Percentiles rank a stretch among this genome's conserved stretches.
Conservation (phyloP, 2,888 invertebrate species). For the Candidula unifasciata region DNA sequence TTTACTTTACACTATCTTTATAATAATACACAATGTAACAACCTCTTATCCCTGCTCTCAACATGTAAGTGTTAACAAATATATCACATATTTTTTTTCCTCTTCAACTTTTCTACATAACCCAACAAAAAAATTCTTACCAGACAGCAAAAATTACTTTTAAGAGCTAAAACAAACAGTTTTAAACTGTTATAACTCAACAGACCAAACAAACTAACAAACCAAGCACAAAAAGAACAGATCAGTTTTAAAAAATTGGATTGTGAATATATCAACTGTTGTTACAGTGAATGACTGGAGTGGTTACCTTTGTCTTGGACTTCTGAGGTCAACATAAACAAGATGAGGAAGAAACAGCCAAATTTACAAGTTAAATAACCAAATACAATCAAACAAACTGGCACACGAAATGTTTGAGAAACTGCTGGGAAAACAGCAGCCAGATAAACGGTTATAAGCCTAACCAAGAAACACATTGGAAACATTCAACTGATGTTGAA, state of each 20-base stretch:
- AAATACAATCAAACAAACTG: background rate
- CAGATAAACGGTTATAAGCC: background rate
- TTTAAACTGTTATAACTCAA: constrained; percentile 13
- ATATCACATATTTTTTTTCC: background rate
- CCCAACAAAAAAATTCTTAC: background rate
- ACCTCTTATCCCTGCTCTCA: constrained; percentile 41
- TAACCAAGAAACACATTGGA: background rate
- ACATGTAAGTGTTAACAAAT: background rate
- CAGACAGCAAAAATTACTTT: constrained; percentile 15
- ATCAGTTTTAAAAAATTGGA: background rate
- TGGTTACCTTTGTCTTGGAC: constrained; percentile 49
- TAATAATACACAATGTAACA: background rate
- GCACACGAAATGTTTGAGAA: background rate
- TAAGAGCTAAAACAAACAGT: background rate
- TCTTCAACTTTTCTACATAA: background rate
- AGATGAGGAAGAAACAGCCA: background rate
- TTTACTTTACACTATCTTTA: background rate
- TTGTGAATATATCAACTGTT: background rate
- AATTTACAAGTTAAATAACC: constrained; percentile 2
- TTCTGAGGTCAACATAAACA: constrained; percentile 47
- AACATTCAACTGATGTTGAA: background rate
- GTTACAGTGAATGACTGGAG: constrained; percentile 6
- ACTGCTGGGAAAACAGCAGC: background rate
- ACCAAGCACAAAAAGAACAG: constrained; percentile 7
- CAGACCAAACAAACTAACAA: constrained; percentile 5